These are phyloP conservation scores for Anguilla rostrata DNA, from an alignment of 2,113 vertebrate genomes.

Conservation along the genomic window DNA sequence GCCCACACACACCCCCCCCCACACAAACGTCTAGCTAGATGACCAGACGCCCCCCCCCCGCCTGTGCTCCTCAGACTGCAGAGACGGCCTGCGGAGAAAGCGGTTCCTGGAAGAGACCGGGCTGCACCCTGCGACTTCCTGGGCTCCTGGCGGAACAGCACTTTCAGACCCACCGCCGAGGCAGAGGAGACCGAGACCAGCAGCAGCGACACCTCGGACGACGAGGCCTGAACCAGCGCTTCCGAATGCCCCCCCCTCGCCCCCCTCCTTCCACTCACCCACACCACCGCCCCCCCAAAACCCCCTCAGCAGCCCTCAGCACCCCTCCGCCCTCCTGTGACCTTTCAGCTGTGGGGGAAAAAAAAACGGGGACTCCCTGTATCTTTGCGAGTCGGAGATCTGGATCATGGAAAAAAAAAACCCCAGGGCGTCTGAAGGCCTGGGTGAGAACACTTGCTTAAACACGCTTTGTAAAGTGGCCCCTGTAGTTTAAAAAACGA, in stretches of 20 bases:
- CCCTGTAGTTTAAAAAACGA: conserved; percentile 62
- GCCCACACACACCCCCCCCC: no score
- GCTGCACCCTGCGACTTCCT: conserved; percentile 70
- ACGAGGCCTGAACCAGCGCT: conserved; percentile 67
- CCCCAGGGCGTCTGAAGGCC: conserved; percentile 54
- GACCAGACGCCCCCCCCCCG: no score
- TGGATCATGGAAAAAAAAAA: conserved; percentile 48
- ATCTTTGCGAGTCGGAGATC: conserved; percentile 43
- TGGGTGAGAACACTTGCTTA: conserved; percentile 59
- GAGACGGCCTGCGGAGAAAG: conserved; percentile 76
- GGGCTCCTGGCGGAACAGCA: conserved; percentile 71
- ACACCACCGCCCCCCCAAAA: background rate
- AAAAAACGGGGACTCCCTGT: conserved; percentile 39
- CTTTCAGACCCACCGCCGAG: conserved; percentile 66
- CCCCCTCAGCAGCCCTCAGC: no score
- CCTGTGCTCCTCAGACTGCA: conserved; percentile 64
- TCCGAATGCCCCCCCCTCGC: background rate
- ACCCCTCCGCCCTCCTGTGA: background rate
- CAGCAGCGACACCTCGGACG: conserved; percentile 81
- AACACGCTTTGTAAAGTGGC: conserved; percentile 63
- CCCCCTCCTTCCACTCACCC: background rate
- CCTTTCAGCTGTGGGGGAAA: background rate
- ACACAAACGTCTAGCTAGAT: no score
- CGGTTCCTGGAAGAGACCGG: no score
- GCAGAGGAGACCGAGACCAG: conserved; percentile 77